Base-by-base conservation (phyloP, 30 jellyfish, hydroid and myxozoan genomes). In the Aurelia aurita complex sp. Pacific region DNA sequence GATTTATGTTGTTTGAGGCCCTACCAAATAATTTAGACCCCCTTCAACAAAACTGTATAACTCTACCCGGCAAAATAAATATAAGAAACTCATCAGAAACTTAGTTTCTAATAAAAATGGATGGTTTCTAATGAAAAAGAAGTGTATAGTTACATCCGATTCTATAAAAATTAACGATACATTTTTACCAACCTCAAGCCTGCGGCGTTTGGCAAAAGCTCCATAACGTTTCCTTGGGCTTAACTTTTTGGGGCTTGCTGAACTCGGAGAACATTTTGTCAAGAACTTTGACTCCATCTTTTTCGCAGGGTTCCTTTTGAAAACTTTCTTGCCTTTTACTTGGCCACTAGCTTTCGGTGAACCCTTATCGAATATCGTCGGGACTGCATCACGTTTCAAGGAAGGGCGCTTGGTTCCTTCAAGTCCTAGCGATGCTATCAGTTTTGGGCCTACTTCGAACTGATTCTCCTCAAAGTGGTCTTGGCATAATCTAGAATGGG, bases 261-360 rank as follows among this genome's bases (percentile, higher is more conserved):
- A 66, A 12, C 42, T 46, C 52, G 76, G n/a, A 19, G 76, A 16
- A 46, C 5, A 66, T 7, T 12, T 38, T 46, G 76, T 4, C 76
- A 9, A 54, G 42, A 66, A 66, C 42, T 46, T 66, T 66, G 76
- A 66, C 42, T 38, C 42, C 12, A 66, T 19, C 76, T 66, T 18
- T 38, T 23, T 66, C 16, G 42, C 76, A 23, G 76, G 11, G 19
- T 46, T 66, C 42, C 76, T 66, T 66, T 66, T 66, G n/a, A 66
- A 66, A 19, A 38, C 42, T 46, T 2, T 18, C 16, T 66, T 66
- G 53, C 76, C 76, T 46, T 66, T 66, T 32, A 66, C 76, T 66
- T 66, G 76, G 23, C 76, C 52, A 66, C 76, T 66, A 38, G 53
- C 76, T 66, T 66, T 66, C 76, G 76, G 74, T 18, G 74, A 64